Conservation (phyloP, 92 coral and sea anemone species). For the Siderastrea siderea region DNA sequence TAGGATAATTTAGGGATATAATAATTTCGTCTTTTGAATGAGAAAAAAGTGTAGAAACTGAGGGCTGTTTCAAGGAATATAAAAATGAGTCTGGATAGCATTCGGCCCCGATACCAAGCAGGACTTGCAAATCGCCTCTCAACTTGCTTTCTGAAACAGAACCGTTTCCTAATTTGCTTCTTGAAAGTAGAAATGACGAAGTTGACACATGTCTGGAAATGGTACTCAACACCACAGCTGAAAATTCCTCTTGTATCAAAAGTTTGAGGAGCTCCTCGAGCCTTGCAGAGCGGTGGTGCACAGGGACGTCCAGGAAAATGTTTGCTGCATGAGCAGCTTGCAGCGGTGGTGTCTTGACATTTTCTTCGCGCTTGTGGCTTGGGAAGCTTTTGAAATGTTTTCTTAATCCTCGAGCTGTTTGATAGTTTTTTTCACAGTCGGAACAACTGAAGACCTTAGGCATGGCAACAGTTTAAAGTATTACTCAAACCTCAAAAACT, state of each 20-base stretch:
- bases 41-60: slow-evolving; percentile 6
- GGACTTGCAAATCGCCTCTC: not conserved
- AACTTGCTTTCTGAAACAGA: slow-evolving; percentile 7
- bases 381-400: no score
- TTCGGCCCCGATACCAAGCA: not conserved
- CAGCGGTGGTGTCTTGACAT: no score
- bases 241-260: not conserved
- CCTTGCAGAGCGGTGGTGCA: no score
- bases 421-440: no score
- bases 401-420: no score
- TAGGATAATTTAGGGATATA: not conserved
- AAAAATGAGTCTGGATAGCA: not conserved
- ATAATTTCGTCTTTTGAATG: no score
- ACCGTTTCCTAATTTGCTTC: not conserved
- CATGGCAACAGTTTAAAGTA: not conserved
- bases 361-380: no score
- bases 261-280: slow-evolving; percentile 1
- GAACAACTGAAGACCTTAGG: no score
- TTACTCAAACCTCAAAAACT: not conserved
- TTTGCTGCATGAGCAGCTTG: no score
- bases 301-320: no score
- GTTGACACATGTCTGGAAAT: slow-evolving; percentile 16
- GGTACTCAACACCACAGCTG: not conserved
- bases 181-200: not conserved
- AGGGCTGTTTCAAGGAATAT: not conserved